Conservation (phyloP, 2,797 vertebrate genomes). For the Thaleichthys pacificus region DNA sequence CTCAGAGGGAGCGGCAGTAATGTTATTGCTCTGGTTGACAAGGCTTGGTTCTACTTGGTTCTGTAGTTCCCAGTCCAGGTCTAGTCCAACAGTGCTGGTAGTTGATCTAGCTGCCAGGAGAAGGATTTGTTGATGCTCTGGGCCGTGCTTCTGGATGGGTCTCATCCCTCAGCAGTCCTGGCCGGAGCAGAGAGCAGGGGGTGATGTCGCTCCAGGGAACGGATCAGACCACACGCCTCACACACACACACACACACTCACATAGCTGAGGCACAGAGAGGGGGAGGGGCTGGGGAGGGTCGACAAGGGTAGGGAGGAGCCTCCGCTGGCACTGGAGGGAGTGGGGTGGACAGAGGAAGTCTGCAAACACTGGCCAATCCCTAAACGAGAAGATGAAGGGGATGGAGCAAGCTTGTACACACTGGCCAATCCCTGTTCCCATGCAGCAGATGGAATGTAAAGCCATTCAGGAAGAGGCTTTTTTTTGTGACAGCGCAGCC, state of each 20-base stretch:
- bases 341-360: slow-evolving; percentile 1
- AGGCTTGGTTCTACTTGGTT: not conserved
- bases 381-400: not conserved
- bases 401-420: slow-evolving; percentile 23
- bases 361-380: slow-evolving; percentile 29
- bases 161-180: not conserved
- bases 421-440: slow-evolving; percentile 15
- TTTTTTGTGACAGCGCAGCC: not conserved
- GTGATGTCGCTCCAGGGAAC: slow-evolving; percentile 43
- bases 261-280: not conserved
- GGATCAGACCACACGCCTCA: slow-evolving; percentile 34
- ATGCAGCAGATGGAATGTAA: slow-evolving; percentile 5
- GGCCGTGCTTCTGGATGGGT: not conserved
- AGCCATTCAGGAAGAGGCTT: not conserved
- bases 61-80: not conserved
- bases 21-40: not conserved
- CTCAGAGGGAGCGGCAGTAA: not conserved
- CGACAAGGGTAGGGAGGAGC: not conserved
- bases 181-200: slow-evolving; percentile 16
- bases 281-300: not conserved
- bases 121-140: not conserved
- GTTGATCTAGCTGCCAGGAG: not conserved
- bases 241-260: slow-evolving; percentile 10
- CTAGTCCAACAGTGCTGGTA: not conserved
- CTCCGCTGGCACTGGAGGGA: not conserved